Conservation (phyloP, 2,797 vertebrate species). For the Galagoides demidoff region DNA sequence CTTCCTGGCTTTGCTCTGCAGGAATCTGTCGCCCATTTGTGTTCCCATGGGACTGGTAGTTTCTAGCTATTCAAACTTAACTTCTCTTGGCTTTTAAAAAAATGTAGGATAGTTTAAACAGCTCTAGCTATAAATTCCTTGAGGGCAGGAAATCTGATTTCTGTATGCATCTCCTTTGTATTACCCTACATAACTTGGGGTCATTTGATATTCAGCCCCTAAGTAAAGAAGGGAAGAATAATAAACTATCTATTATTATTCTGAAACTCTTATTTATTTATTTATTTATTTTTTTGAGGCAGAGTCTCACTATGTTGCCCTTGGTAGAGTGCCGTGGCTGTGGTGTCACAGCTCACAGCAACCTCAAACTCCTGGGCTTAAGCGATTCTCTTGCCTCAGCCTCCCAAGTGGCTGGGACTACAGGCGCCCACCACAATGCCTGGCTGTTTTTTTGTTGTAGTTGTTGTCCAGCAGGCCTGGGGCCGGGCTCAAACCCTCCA, state of each 20-base stretch:
- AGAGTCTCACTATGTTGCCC: too few relatives aligned
- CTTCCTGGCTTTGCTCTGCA: not conserved
- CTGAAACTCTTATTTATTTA: not conserved
- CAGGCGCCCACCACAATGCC: too few relatives aligned
- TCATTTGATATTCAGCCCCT: not conserved
- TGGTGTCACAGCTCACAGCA: too few relatives aligned
- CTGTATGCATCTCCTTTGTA: not conserved
- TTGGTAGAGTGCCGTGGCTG: too few relatives aligned
- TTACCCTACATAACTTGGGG: not conserved
- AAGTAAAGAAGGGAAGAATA: not conserved
- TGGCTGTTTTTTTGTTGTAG: too few relatives aligned
- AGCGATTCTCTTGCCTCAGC: too few relatives aligned
- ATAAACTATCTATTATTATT: not conserved
- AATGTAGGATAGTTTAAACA: slow-evolving; percentile 8
- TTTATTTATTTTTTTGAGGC: too few relatives aligned
- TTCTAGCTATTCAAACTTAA: not conserved
- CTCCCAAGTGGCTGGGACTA: too few relatives aligned
- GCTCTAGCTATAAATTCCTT: not conserved
- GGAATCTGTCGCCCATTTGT: not conserved
- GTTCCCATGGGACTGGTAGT: not conserved
- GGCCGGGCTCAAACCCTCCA: too few relatives aligned
- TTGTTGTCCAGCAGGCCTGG: too few relatives aligned
- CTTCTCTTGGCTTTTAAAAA: not conserved
- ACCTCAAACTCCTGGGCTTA: too few relatives aligned
- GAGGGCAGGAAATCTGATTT: not conserved